Base-by-base conservation (phyloP, 2,113 vertebrate species). In the Pangasianodon gigas region DNA sequence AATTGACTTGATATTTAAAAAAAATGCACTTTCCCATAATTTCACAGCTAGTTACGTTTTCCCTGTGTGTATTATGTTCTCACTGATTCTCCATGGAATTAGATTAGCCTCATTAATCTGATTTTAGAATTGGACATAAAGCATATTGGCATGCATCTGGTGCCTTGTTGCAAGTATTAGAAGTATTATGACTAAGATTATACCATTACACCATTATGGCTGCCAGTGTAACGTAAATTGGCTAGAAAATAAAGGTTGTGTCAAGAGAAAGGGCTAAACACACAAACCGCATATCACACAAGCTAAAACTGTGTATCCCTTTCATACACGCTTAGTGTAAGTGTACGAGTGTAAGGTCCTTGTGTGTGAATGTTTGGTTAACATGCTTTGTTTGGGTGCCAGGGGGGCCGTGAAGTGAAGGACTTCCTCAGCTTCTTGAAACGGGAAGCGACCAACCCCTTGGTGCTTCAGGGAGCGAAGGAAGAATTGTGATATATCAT, bases 361-460 rank as follows among this genome's bases (percentile, higher is more conserved):
- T 26, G 24, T 19, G 51, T 83, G n/a, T 82, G 6, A 54, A 54
- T 11, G 52, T 54, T 56, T 10, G 8, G 2, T 21, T 77, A 77
- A 84, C 24, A 6, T 29, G 46, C 2, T 32, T 37, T 58, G 56
- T 51, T 84, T 85, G 60, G 37, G 90, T 91, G 77, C 65, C 86
- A 96, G 96, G 95, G 95, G 0, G 86, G 46, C 3, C 95, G 95
- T 6, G 95, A 96, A 86, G 90, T 96, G 48, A 94, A 91, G 75
- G 95, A 96, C 89, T 94, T 96, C 86, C 89, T 96, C 58, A 93
- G 82, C 82, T 96, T 96, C 75, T 85, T 96, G 91, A 95, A 94
- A 71, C 92, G 91, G 0, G 94, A 96, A 87, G 85, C 92, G 0
- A 91, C 91, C 56, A 93, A 88, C n/a, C 48, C 81, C 6, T 60